Evolutionary conservation across 2,113 vertebrate genomes (phyloP), one percentile per base, ranked within the genome.

Genomic region (Tetrao urogallus): DNA sequence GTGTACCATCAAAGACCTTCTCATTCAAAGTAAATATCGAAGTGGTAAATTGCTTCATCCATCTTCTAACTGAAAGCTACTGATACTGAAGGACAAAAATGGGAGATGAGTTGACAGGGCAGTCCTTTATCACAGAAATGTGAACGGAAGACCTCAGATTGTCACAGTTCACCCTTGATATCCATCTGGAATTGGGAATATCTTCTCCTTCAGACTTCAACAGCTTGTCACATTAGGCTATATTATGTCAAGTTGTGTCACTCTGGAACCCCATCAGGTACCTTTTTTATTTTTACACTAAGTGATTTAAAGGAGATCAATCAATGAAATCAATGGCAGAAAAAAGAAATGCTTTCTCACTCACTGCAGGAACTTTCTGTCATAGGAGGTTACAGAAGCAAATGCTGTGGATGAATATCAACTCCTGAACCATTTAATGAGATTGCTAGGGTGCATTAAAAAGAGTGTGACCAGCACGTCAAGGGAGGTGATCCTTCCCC

Each of bases 321-420:
- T 92, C 95, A 84, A 86, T 94, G 27, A 81, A 96, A 93, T 96
- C 93, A 38, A 89, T 95, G 89, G 36, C 48, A 94, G 88, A 80
- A 69, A 60, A 91, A 86, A 40, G 25, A 91, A 93, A 71, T 56
- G 40, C 34, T 83, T 74, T 80, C 72, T 88, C 72, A 77, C 1
- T 3, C 72, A 82, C 73, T 79, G 87, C 71, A 82, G 79, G 82
- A 90, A 90, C 72, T 88, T 88, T 30, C 69, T 88, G 85, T 86
- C 79, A 22, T 4, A 18, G 56, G 30, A 79, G 48, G 78, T 83
- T 90, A 75, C 65, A 52, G 70, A 78, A 83, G 66, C 63, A 93
- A 76, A 69, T 63, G 30, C 25, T 86, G 34, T 43, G 38, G 34
- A 16, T 60, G 60, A 79, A n/a, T 81, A 84, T 75, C 27, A 89